Evolutionary conservation across 1,140 invertebrate species (phyloP), one percentile per base, ranked within the genome.

Genomic region (Sarcophaga peregrina): DNA sequence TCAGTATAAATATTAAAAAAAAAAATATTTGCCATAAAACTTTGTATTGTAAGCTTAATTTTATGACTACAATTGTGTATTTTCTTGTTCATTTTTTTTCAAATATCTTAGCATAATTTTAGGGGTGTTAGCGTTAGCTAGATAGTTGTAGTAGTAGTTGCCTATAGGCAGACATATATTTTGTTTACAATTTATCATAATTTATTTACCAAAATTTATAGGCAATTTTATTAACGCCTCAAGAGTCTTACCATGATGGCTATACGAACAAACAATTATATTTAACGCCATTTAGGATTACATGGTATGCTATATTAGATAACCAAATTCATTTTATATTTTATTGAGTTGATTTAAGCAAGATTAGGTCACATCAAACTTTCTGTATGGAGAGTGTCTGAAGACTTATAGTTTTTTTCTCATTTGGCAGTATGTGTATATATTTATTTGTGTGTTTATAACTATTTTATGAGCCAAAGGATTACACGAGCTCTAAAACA

Each of bases 221-320:
- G 62, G 62, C 62, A 68, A 68, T 68, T 68, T 68, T 68, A 20
- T 68, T 17, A 68, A 68, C 62, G 62, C 62, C 62, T 68, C 10
- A 20, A 68, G 54, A 20, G 62, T n/a, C 17, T 8, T 9, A 68
- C 17, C 17, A 5, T 45, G 10, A 74, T 74, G 13, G 45, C 48
- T 81, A 82, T 83, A 37, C 48, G 80, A 72, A 76, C 48, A 80
- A 72, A 76, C 80, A 83, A 83, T 83, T 83, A 76, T 50, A 83
- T 82, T 82, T 78, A 83, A 82, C 74, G 73, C 80, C 58, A 80
- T 81, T 83, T 83, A 74, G 37, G 50, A 20, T 83, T 58, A 78
- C 25, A 37, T 37, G 17, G 15, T 73, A 45, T 47, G 8, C 17
- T 48, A 13, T 74, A 37, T 37, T 37, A 37, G 1, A 37, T 37